phyloP scores from a whole-genome alignment of 1,140 invertebrate genomes.

The Holcopasites calliopsidis region DNA sequence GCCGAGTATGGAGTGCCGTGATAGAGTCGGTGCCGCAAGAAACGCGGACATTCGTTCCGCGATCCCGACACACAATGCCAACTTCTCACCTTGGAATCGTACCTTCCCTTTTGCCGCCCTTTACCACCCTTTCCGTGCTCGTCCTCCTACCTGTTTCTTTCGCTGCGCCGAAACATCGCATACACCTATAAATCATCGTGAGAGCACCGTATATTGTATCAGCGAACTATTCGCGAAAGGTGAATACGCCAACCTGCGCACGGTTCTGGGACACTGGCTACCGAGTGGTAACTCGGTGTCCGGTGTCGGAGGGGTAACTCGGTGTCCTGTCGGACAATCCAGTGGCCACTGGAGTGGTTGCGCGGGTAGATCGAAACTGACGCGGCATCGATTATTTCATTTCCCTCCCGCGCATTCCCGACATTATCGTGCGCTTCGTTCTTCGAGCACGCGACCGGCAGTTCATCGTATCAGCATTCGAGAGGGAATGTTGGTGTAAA shows the following conservation, averaged over 20 bases:
- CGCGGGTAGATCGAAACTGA: slow-evolving; percentile 66
- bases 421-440: slow-evolving; percentile 15
- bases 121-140: slow-evolving; percentile 30
- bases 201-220: slow-evolving; percentile 70
- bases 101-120: slow-evolving; percentile 35
- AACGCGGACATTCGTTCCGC: slow-evolving; percentile 69
- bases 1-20: slow-evolving; percentile 61
- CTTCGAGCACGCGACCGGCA: slow-evolving; percentile 42
- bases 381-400: slow-evolving; percentile 70
- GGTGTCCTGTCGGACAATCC: slow-evolving; percentile 33
- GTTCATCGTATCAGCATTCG: neutral
- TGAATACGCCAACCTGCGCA: slow-evolving; percentile 11
- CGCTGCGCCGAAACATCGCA: slow-evolving; percentile 74
- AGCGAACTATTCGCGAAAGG: slow-evolving; percentile 62
- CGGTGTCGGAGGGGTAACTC: neutral
- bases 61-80: slow-evolving; percentile 64
- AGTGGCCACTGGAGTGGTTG: neutral
- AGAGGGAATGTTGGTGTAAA: neutral
- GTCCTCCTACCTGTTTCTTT: slow-evolving; percentile 44
- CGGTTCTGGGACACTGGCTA: slow-evolving; percentile 22
- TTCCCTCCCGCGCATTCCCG: slow-evolving; percentile 41
- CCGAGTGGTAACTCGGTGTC: slow-evolving; percentile 17
- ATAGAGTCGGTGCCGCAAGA: slow-evolving; percentile 71
- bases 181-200: slow-evolving; percentile 70
- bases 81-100: slow-evolving; percentile 61